These are phyloP conservation scores for Subanguina moxae DNA, from an alignment of 1,140 invertebrate genomes.

Conservation along the genomic window DNA sequence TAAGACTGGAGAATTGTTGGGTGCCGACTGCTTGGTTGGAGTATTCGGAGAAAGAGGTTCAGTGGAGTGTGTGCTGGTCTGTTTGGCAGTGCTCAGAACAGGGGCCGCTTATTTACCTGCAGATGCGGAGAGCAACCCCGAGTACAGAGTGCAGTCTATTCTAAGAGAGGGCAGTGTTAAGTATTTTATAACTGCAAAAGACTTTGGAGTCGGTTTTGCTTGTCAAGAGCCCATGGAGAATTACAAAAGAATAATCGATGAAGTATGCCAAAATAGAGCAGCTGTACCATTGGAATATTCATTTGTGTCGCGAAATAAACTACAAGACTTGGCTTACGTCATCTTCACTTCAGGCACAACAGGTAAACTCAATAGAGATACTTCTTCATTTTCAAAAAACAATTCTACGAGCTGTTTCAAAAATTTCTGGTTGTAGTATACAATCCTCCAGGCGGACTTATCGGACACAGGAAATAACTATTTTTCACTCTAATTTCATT, in stretches of 20 bases:
- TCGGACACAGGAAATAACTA: no score
- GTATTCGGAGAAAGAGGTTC: constrained; percentile 7
- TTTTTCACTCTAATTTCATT: no score
- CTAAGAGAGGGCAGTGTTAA: constrained; percentile 11
- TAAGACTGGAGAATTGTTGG: constrained; percentile 1
- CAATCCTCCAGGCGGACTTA: no score
- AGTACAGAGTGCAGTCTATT: constrained; percentile 11
- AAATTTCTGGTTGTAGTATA: no score
- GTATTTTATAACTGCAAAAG: background rate
- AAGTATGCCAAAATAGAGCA: background rate
- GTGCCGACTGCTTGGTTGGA: constrained; percentile 10
- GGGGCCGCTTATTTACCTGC: constrained; percentile 34
- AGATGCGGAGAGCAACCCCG: constrained; percentile 15
- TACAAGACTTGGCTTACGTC: constrained; percentile 24
- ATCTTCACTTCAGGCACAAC: constrained; percentile 31
- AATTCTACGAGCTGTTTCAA: no score
- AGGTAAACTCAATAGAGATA: no score
- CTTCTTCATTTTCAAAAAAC: no score
- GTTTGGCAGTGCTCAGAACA: constrained; percentile 11
- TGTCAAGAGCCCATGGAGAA: background rate
- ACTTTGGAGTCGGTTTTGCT: background rate
- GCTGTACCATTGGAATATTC: background rate
- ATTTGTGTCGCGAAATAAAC: background rate
- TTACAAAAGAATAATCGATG: background rate
- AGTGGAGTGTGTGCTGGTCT: constrained; percentile 21